Conservation (phyloP, 2,888 invertebrate species). For the Autographa pulchrina region DNA sequence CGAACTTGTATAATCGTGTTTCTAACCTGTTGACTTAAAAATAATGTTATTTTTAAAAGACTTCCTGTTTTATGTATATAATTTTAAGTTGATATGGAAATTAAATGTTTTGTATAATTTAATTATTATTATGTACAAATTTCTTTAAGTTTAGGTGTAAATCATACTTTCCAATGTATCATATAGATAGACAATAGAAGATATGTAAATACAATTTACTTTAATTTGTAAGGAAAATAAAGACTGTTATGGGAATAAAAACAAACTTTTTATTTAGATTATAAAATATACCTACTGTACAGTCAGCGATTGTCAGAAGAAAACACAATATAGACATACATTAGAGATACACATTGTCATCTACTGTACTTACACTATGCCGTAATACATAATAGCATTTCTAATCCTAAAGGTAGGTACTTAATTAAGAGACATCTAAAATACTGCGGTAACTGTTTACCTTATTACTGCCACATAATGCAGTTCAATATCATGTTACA, state of each 20-base stretch:
- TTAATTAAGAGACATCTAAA: not conserved
- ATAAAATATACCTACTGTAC: conserved; percentile 27
- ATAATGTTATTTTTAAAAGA: conserved; percentile 35
- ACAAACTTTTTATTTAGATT: conserved; percentile 41
- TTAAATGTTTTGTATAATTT: conserved; percentile 51
- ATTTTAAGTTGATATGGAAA: conserved; percentile 46
- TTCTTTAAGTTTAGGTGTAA: conserved; percentile 46
- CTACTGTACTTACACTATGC: not conserved
- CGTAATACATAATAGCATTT: not conserved
- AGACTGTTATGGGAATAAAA: conserved; percentile 85
- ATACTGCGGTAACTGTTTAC: not conserved
- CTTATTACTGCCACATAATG: not conserved
- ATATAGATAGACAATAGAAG: conserved; percentile 48
- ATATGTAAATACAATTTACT: conserved; percentile 70
- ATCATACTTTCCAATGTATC: conserved; percentile 55
- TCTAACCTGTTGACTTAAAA: not conserved
- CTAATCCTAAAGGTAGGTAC: not conserved
- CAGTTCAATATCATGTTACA: conserved; percentile 1
- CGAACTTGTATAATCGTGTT: not conserved
- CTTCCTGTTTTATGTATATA: conserved; percentile 47
- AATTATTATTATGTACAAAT: conserved; percentile 55
- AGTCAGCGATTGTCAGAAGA: not conserved
- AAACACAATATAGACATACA: not conserved
- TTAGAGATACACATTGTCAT: not conserved
- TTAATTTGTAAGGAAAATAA: conserved; percentile 80